These are phyloP conservation scores for Drepanosiphum platanoidis DNA, from an alignment of 2,888 invertebrate species.

Conservation along the genomic window DNA sequence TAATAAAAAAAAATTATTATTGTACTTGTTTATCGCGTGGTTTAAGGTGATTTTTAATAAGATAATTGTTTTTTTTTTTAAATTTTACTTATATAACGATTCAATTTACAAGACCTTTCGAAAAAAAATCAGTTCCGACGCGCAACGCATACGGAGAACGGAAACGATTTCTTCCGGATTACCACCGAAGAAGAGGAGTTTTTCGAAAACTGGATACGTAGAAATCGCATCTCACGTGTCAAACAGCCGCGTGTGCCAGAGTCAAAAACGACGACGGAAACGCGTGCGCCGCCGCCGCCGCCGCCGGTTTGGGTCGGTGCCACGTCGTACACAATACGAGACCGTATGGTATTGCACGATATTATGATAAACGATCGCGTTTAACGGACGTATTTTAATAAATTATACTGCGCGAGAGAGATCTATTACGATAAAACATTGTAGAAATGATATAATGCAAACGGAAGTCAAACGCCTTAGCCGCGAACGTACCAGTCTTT, in stretches of 20 bases:
- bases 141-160: neutral
- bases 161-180: neutral
- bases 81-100: no score
- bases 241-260: neutral
- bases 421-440: neutral
- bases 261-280: conserved; percentile 1
- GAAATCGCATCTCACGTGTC: neutral
- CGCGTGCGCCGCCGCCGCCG: neutral
- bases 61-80: no score
- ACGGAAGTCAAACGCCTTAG: neutral
- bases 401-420: no score
- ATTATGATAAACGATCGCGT: neutral
- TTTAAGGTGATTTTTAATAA: no score
- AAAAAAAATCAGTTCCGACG: no score
- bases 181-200: neutral
- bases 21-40: no score
- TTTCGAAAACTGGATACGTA: neutral
- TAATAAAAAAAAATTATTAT: no score
- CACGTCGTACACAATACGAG: neutral
- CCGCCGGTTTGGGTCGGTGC: conserved; percentile 26
- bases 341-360: neutral
- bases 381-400: neutral
- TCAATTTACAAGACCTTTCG: no score
- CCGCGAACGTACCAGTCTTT: neutral
- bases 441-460: neutral